Base-by-base conservation (phyloP, 2,113 vertebrate genomes). In the Sander lucioperca region DNA sequence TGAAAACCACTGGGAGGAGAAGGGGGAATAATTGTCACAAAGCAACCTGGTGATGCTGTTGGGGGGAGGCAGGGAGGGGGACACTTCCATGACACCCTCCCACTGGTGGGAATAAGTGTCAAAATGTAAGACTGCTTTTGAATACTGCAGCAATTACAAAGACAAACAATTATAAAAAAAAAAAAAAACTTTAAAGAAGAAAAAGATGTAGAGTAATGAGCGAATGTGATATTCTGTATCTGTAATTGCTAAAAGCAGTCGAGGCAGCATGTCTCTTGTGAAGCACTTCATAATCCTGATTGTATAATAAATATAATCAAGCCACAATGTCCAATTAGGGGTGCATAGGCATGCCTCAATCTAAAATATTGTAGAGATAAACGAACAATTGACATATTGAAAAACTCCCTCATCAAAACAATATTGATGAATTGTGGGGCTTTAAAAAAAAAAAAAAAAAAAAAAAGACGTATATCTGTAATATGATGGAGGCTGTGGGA, bases 281-380 rank as follows among this genome's bases (percentile, higher is more conserved):
- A 80, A 88, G 82, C 80, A 83, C 74, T 71, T 83, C 84, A 85
- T 91, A 92, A 89, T 87, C 50, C 67, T 87, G 87, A 91, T 91
- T 90, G 75, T 83, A 81, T 92, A 91, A 92, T 90, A 88, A 66
- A 92, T 91, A 92, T 88, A 92, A 93, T 92, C 87, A 91, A 85
- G 86, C 53, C 81, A 82, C 84, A 87, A 82, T 87, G 80, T 85
- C 80, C 74, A 90, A 90, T 91, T 92, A 86, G 68, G 43, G 63
- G 81, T 66, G 64, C 80, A 81, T 27, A 65, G 69, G 54, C 74
- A 64, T 47, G 63, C 48, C 56, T 87, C 64, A 21, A 69, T 76
- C 36, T 62, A 47, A 64, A 79, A 83, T 11, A 62, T 25, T 48
- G 59, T 76, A 79, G 50, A n/a, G 69, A 80, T 67, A 76, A 85